phyloP scores from a whole-genome alignment of 1,140 invertebrate genomes.

The Hylaeus volcanicus region DNA sequence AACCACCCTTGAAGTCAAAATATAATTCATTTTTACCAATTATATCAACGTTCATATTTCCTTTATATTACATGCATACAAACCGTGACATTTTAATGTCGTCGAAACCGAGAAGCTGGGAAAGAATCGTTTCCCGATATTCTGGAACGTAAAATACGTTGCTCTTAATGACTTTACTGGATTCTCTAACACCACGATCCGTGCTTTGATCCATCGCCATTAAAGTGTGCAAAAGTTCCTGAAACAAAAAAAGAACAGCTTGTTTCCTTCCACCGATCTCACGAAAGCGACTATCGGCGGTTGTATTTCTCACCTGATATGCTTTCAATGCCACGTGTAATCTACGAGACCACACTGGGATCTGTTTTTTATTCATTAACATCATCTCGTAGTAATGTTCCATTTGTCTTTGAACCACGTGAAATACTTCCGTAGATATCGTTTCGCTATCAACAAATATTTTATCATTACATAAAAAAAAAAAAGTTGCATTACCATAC shows the following conservation, averaged over 20 bases:
- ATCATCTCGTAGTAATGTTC: constrained; percentile 95
- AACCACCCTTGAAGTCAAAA: not conserved
- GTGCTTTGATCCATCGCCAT: constrained; percentile 88
- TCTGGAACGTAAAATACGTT: constrained; percentile 97
- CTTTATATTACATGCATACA: constrained; percentile 61
- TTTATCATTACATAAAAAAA: too few species aligned
- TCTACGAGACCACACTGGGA: constrained; percentile 89
- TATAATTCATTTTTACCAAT: too few species aligned
- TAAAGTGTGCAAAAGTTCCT: constrained; percentile 88
- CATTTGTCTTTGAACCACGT: constrained; percentile 95
- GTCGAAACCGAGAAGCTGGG: constrained; percentile 90
- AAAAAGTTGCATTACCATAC: too few species aligned
- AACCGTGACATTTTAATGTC: constrained; percentile 93
- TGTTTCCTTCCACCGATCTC: constrained; percentile 37
- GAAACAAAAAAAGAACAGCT: constrained; percentile 55
- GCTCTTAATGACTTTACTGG: constrained; percentile 92
- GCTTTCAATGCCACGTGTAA: constrained; percentile 90
- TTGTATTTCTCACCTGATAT: constrained; percentile 82
- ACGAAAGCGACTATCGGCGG: not conserved
- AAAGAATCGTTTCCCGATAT: constrained; percentile 94
- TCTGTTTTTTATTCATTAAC: constrained; percentile 92
- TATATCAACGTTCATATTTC: not conserved
- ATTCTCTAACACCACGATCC: constrained; percentile 86
- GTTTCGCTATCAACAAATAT: constrained; percentile 87
- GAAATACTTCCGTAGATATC: constrained; percentile 93